Evolutionary conservation across 2,797 vertebrate genomes (phyloP), one percentile per base, ranked within the genome.

Genomic region (Cheirogaleus major): DNA sequence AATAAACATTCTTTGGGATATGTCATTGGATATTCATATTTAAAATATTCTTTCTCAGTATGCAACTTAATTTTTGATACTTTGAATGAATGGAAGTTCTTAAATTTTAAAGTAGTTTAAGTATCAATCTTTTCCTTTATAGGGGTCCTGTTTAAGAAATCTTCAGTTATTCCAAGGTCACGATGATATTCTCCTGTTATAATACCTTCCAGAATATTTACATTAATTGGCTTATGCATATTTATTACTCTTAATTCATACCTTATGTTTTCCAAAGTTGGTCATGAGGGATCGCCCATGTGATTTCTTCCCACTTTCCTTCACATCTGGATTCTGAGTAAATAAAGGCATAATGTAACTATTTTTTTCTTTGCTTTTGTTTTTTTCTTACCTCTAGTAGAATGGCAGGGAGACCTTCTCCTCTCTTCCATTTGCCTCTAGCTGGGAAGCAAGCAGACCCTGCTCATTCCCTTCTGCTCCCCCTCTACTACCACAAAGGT

Each of bases 231-330:
- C 70, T 14, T 20, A 61, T 2, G 7, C 48, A 41, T n/a, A 73
- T 22, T 81, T n/a, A 55, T 57, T 7, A 48, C 23, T 76, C 57
- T 92, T 65, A 63, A 95, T 65, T 78, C 99, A 98, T 98, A 99
- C 99, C 99, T 99, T 99, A 96, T 99, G 99, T 97, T 99, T 99
- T 23, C 98, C 97, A 0, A 99, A 99, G 82, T 99, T 99, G 75
- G 99, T 99, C 98, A 99, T 99, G 97, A 99, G 99, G 0, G 99
- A 99, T 95, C 99, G 99, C 94, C 99, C 99, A 1, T 99, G 99
- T 86, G 99, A 99, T 98, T 99, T 99, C 98, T 99, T 99, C 87
- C 99, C 98, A 96, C 98, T 98, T 93, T 99, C 99, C 98, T 99
- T 99, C 89, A 96, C 41, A 7, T 98, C 98, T 96, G 99, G 98